Base-by-base conservation (phyloP, 2,113 vertebrate genomes). In the Serilophus lunatus region DNA sequence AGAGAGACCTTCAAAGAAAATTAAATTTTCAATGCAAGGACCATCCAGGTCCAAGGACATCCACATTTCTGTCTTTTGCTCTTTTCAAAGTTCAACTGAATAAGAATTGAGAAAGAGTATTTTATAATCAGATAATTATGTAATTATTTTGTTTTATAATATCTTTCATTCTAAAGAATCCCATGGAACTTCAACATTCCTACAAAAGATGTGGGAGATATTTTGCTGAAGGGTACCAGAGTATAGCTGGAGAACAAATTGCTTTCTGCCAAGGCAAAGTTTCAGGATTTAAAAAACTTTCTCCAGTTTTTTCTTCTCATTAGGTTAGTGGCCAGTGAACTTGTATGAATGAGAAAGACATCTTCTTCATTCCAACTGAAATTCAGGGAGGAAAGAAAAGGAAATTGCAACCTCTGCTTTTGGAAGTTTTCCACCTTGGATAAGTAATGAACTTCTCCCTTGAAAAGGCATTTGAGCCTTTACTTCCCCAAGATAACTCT, bases 71-170 rank as follows among this genome's bases (percentile, higher is more conserved):
- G 33, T 78, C 51, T 90, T 86, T 94, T 83, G 22, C 10, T n/a
- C 47, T 92, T 86, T 82, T 88, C 29, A 68, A 72, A 90, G 45
- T 95, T 88, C 70, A 72, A 11, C 22, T 81, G 42, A 90, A 44
- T 81, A 64, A 78, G 40, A 65, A 69, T 10, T 53, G 22, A 77
- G 11, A 23, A 72, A 83, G 38, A 57, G 42, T 91, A 56, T 88
- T 93, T 92, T 82, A 82, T 82, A 29, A 72, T 88, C 36, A 10
- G 51, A 40, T 82, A 94, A 85, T 82, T 80, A 82, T 49, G 38
- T 64, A 76, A 76, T 92, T 71, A 70, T 71, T 93, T 82, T 85
- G 19, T 35, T 92, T 95, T 95, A 42, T 81, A 85, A 77, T 54
- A 83, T 20, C 24, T 81, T 92, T 88, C n/a, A 47, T 83, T 68